Percentiles rank a stretch among this genome's conserved stretches.
Conservation (phyloP, 2,797 vertebrate species). For the Manis javanica region DNA sequence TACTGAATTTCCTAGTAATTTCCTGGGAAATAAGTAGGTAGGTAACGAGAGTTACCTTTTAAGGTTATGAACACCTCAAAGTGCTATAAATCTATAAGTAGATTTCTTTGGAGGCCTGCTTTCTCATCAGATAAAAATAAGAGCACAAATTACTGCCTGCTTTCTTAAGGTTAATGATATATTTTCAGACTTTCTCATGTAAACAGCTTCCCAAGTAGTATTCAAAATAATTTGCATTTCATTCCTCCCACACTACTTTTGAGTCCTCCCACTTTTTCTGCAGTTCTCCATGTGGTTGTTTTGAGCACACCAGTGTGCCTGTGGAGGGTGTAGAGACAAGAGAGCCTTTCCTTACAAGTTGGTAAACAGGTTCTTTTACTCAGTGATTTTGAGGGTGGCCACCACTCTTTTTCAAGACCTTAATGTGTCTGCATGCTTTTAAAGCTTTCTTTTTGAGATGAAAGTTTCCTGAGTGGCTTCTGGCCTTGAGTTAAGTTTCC, state of each 20-base stretch:
- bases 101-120: not conserved
- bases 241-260: too few relatives aligned
- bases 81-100: not conserved
- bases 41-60: not conserved
- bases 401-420: not conserved
- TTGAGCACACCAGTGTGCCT: not conserved
- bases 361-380: not conserved
- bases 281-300: not conserved
- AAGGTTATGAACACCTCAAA: not conserved
- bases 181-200: constrained; percentile 19
- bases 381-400: not conserved
- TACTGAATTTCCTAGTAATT: not conserved
- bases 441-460: constrained; percentile 48
- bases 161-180: not conserved
- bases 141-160: not conserved
- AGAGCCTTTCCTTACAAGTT: not conserved
- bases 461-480: not conserved
- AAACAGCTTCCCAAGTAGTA: not conserved
- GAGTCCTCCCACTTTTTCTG: not conserved
- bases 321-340: not conserved
- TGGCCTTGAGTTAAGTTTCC: constrained; percentile 12
- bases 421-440: not conserved
- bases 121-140: not conserved
- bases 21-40: not conserved
- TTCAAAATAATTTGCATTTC: not conserved